Evolutionary conservation across 2,888 invertebrate genomes (phyloP), one percentile per base, ranked within the genome.

Genomic region (Pammene fasciana): DNA sequence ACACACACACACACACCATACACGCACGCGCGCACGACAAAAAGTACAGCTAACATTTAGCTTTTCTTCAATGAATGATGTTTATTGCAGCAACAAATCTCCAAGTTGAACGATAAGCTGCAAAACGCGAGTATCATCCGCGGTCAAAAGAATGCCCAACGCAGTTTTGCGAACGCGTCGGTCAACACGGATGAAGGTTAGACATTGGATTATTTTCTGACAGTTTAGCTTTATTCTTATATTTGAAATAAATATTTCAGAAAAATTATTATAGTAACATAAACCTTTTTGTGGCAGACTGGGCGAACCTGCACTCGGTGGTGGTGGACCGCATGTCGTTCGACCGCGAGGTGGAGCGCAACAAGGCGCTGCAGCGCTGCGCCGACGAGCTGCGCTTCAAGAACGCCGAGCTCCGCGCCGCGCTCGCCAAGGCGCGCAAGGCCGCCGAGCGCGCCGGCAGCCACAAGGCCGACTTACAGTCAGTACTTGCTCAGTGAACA

Each of bases 271-370:
- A 26, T 26, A 43, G 11, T 43, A 11, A 43, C 13, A 11, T 11
- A 65, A 67, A 48, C 14, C 48, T 41, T n/a, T 59, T 11, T 48
- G 70, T 65, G 18, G 18, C 74, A 91, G 92, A 92, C 73, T 92
- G 92, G 92, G 75, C 89, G 5, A 91, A 90, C 70, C 81, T 92
- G 0, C 92, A 93, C 75, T 82, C 91, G 0, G 86, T 92, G 10
- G 90, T 92, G 0, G 93, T 93, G 9, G 93, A 93, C 71, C 84
- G 92, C 3, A 90, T 93, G 90, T 93, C 93, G 3, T 90, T 81
- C 72, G 89, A 94, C 70, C 86, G 85, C 0, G 87, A 93, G 71
- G 90, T 90, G 1, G 90, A 92, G 45, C 93, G 93, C 72, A 92
- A 89, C 76, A 90, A 90, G 72, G 84, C 84, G 16, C 78, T 94